Evolutionary conservation across 2,113 vertebrate genomes (phyloP), one percentile per base, ranked within the genome.

Genomic region (Ursus arctos): DNA sequence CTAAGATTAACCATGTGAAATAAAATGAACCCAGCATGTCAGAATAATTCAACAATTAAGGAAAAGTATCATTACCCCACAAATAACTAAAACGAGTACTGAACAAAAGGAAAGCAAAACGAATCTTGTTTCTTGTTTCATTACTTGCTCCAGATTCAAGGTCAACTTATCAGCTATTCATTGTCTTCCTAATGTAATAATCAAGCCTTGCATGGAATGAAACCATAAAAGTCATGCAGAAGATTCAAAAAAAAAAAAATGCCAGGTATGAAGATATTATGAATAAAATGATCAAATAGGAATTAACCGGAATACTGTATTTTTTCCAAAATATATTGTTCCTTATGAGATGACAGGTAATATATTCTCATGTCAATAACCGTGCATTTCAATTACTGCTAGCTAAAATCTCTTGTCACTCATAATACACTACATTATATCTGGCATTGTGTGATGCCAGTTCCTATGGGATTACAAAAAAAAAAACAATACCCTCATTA

Each of bases 41-140:
- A 97, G 91, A 96, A 91, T 80, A 96, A 95, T n/a, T 87, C 88
- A 91, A 72, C 43, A 98, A 96, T 96, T 95, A 95, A 43, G 76
- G 65, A 93, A 98, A 95, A 47, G 1, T 31, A 74, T 49, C 26
- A 95, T 57, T 88, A 94, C 21, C 47, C 95, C 90, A 83, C 93
- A 96, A 97, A 86, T 91, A 97, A 94, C 22, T 89, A 95, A 95
- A 63, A 79, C 2, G 26, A 90, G 49, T 94, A 43, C 67, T 10
- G 13, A 96, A 85, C 69, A 67, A 86, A 89, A 97, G 2, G 1
- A 49, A 97, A 91, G 93, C 88, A 79, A 80, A 91, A 22, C 16
- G 57, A 87, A 72, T 83, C 49, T 96, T 94, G 85, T 90, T 96
- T 43, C 11, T 96, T 40, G 53, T 97, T 97, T 96, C n/a, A 76